phyloP scores from a whole-genome alignment of 2,113 vertebrate genomes.

The Toxotes chatareus region DNA sequence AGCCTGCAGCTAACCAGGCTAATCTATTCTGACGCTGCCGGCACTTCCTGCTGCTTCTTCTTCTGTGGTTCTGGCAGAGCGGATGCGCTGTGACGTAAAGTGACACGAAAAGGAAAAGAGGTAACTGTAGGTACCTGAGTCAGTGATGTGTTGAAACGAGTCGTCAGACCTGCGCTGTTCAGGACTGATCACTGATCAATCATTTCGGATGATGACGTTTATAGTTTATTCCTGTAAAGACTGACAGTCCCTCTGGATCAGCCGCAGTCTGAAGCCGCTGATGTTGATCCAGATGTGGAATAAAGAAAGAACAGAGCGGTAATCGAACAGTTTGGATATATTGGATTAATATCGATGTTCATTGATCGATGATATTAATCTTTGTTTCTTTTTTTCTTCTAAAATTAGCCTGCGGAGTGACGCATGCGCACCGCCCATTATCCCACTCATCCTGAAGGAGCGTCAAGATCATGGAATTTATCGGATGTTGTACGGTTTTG shows the following conservation, averaged over 20 bases:
- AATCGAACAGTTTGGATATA: background rate
- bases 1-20: constrained; percentile 54
- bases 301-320: background rate
- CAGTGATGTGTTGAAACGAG: no score
- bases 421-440: constrained; percentile 5
- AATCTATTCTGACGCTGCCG: constrained; percentile 31
- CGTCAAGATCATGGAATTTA: background rate
- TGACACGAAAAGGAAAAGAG: no score
- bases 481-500: background rate
- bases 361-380: background rate
- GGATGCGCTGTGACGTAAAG: constrained; percentile 13
- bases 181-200: no score
- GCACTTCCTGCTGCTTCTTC: constrained; percentile 53
- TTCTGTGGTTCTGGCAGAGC: constrained; percentile 41
- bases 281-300: no score
- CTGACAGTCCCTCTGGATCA: no score
- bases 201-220: no score
- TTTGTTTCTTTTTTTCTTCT: background rate
- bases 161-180: no score
- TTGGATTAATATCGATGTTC: background rate
- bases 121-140: no score
- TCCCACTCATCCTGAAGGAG: background rate
- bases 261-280: no score
- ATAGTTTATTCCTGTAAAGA: no score
- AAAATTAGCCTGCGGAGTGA: background rate